phyloP scores from a whole-genome alignment of 1,140 invertebrate genomes.

The Ceratina australensis region DNA sequence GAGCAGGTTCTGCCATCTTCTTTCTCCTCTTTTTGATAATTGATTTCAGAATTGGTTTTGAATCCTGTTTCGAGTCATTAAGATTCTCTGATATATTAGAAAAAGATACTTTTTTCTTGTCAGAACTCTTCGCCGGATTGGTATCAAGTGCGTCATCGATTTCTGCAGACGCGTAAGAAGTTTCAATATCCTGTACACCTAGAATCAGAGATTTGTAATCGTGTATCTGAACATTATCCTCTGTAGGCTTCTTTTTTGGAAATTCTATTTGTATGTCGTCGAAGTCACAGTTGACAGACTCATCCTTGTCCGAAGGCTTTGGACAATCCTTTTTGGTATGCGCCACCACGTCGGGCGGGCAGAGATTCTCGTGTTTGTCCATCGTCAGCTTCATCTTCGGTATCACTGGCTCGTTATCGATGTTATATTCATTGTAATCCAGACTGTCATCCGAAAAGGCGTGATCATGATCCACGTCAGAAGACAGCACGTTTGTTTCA shows the following conservation, averaged over 20 bases:
- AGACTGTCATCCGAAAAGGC: conserved; percentile 71
- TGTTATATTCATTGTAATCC: conserved; percentile 57
- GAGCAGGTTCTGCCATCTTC: conserved; percentile 12
- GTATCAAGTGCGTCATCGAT: neutral
- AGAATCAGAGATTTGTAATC: conserved; percentile 61
- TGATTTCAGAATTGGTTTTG: conserved; percentile 35
- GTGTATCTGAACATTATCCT: conserved; percentile 30
- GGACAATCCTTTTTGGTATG: conserved; percentile 63
- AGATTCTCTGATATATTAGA: conserved; percentile 7
- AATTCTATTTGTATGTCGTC: conserved; percentile 57
- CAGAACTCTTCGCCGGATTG: neutral
- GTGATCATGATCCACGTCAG: conserved; percentile 31
- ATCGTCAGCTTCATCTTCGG: neutral
- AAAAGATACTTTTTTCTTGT: conserved; percentile 64
- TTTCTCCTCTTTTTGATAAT: conserved; percentile 61
- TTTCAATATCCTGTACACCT: conserved; percentile 14
- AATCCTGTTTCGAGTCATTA: neutral
- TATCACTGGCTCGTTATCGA: neutral
- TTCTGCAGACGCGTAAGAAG: conserved; percentile 15
- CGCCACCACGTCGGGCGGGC: conserved; percentile 69
- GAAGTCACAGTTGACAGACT: conserved; percentile 42
- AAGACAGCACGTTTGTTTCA: neutral
- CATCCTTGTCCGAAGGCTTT: conserved; percentile 1
- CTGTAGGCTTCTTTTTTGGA: conserved; percentile 52
- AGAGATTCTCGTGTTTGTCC: conserved; percentile 47